These are phyloP conservation scores for Lissocephala sabroskyi DNA, from an alignment of 2,888 invertebrate species.

Conservation along the genomic window DNA sequence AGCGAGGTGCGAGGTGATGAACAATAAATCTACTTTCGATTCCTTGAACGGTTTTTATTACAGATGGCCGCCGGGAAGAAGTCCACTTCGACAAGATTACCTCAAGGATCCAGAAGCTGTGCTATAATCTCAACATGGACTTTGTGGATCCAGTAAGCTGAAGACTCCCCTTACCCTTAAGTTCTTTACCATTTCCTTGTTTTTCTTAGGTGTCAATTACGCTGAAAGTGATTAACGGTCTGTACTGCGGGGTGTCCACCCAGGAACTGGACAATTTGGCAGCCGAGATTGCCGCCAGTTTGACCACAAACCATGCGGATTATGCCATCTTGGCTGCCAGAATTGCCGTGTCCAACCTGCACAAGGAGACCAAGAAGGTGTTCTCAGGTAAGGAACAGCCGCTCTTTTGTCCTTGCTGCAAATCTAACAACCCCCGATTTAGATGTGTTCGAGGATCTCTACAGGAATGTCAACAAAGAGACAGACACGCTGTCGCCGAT, in stretches of 20 bases:
- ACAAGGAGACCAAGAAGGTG: slow-evolving; percentile 97
- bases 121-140: slow-evolving; percentile 96
- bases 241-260: slow-evolving; percentile 97
- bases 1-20: slow-evolving; percentile 69
- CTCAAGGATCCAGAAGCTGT: slow-evolving; percentile 93
- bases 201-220: slow-evolving; percentile 83
- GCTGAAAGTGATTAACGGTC: slow-evolving; percentile 92
- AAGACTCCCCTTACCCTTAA: not conserved
- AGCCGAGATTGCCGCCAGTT: slow-evolving; percentile 98
- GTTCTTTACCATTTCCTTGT: not conserved
- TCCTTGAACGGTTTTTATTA: too few relatives aligned
- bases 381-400: slow-evolving; percentile 89
- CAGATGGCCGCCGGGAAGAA: slow-evolving; percentile 91
- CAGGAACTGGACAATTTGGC: slow-evolving; percentile 97
- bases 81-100: slow-evolving; percentile 99
- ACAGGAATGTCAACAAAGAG: slow-evolving; percentile 82
- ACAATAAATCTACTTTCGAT: too few relatives aligned
- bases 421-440: too few relatives aligned
- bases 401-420: too few relatives aligned
- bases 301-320: slow-evolving; percentile 98
- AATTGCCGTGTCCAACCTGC: slow-evolving; percentile 96
- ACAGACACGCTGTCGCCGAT: slow-evolving; percentile 84
- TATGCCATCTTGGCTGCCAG: slow-evolving; percentile 92
- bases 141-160: slow-evolving; percentile 94
- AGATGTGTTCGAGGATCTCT: slow-evolving; percentile 93